These are phyloP conservation scores for Manduca sexta DNA, from an alignment of 1,140 invertebrate species.

Conservation along the genomic window DNA sequence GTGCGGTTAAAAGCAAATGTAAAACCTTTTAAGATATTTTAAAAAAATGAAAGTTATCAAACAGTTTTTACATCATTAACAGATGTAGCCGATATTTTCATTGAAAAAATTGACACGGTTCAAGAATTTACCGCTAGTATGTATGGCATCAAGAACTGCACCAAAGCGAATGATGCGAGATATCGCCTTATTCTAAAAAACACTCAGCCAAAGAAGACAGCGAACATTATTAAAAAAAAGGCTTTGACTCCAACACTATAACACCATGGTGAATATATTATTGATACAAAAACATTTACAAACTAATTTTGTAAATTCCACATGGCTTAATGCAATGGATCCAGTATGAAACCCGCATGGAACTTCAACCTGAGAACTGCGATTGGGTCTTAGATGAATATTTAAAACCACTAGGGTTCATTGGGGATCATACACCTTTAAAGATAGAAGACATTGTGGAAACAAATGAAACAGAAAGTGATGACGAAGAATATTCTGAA, in stretches of 20 bases:
- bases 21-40: conserved; percentile 33
- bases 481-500: conserved; percentile 9
- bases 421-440: conserved; percentile 25
- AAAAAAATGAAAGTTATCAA: conserved; percentile 36
- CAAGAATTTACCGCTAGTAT: conserved; percentile 28
- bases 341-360: conserved; percentile 19
- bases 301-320: conserved; percentile 29
- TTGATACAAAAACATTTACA: conserved; percentile 31
- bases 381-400: conserved; percentile 17
- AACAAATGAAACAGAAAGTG: conserved; percentile 17
- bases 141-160: conserved; percentile 32
- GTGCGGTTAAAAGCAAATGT: conserved; percentile 53
- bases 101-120: conserved; percentile 28
- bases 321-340: conserved; percentile 31
- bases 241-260: conserved; percentile 28
- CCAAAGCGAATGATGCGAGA: conserved; percentile 27
- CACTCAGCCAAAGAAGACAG: conserved; percentile 25
- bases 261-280: conserved; percentile 32
- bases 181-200: conserved; percentile 27
- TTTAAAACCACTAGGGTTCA: conserved; percentile 25
- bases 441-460: conserved; percentile 21
- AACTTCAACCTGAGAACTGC: conserved; percentile 19
- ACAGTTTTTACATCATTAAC: conserved; percentile 40
- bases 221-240: conserved; percentile 27
- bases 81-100: conserved; percentile 28